Base-by-base conservation (phyloP, 2,113 vertebrate genomes). In the Pogonocichla stellata region DNA sequence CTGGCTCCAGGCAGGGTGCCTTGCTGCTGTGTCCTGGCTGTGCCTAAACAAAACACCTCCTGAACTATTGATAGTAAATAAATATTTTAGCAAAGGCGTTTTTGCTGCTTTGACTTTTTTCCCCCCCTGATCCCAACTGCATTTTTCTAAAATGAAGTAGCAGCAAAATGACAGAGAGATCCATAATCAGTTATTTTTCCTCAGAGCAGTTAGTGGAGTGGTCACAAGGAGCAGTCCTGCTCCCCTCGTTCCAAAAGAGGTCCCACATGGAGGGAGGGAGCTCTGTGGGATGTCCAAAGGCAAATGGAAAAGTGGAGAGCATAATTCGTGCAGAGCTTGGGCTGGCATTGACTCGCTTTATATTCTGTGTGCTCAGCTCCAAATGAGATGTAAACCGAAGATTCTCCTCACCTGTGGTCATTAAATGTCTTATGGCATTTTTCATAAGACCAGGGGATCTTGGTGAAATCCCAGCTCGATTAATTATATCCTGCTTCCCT, bases 381-480 rank as follows among this genome's bases (percentile, higher is more conserved):
- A 96, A 71, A 93, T 48, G 86, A 94, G 85, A 53, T 80, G 65
- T 90, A 90, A 96, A 95, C 77, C 5, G 3, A 36, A 86, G 90
- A 24, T 92, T 74, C 80, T 74, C 48, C 64, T 88, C 87, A 86
- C 90, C 86, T 92, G 88, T 43, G 69, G 95, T 86, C 95, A 92
- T 96, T 96, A 96, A 88, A 78, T 57, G 53, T 36, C 93, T 96
- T 53, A 80, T 10, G 48, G 82, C 72, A 64, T 93, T 88, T 93
- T 95, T 95, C 60, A 12, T 90, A 96, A 96, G 86, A 84, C 75
- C 11, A 0, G 71, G 61, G 69, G 90, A 86, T 96, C 93, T 90
- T 40, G 4, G 86, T 69, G 88, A 93, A 96, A 97, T 97, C 93
- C 96, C 90, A 78, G 7, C 80, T 94, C 48, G 9, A 88, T 96